A percentile compares a stretch with the other conserved stretches of the same genome.
These are phyloP conservation scores for Syngnathus typhle DNA, from an alignment of 2,113 vertebrate species.

Conservation along the genomic window DNA sequence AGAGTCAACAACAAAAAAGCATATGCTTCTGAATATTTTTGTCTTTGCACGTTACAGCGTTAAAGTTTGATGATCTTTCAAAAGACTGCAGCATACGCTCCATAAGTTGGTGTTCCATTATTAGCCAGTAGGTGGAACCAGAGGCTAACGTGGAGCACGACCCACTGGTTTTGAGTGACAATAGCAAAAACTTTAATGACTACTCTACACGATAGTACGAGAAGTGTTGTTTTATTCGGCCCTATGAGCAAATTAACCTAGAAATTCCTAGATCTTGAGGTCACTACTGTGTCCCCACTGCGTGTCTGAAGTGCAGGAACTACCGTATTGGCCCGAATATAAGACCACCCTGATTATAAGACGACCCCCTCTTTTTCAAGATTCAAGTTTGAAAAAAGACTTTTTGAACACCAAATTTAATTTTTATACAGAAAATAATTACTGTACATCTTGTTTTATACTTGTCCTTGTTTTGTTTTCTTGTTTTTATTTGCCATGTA, in stretches of 20 bases:
- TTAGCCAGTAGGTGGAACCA: slow-evolving; percentile 41
- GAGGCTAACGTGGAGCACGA: slow-evolving; percentile 3
- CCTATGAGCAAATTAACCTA: not conserved
- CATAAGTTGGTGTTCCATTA: not conserved
- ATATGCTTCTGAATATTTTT: too few species aligned
- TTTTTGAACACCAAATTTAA: too few species aligned
- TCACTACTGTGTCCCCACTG: not conserved
- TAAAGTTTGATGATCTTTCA: not conserved
- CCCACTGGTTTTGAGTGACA: not conserved
- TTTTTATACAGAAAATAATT: too few species aligned
- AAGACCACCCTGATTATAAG: too few species aligned
- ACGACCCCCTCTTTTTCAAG: too few species aligned
- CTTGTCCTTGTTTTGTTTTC: too few species aligned
- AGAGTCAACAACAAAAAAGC: too few species aligned
- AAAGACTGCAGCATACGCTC: not conserved
- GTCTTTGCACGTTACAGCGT: too few species aligned
- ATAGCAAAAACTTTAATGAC: not conserved
- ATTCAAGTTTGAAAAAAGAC: too few species aligned
- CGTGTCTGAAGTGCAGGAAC: not conserved
- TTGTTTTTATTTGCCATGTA: too few species aligned
- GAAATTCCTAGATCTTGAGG: not conserved
- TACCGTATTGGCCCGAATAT: too few species aligned
- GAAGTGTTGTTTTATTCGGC: not conserved
- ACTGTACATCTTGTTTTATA: too few species aligned
- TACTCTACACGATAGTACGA: not conserved